A percentile compares a stretch with the other conserved stretches of the same genome.
phyloP scores from a whole-genome alignment of 2,113 vertebrate species.

The Salvator merianae region DNA sequence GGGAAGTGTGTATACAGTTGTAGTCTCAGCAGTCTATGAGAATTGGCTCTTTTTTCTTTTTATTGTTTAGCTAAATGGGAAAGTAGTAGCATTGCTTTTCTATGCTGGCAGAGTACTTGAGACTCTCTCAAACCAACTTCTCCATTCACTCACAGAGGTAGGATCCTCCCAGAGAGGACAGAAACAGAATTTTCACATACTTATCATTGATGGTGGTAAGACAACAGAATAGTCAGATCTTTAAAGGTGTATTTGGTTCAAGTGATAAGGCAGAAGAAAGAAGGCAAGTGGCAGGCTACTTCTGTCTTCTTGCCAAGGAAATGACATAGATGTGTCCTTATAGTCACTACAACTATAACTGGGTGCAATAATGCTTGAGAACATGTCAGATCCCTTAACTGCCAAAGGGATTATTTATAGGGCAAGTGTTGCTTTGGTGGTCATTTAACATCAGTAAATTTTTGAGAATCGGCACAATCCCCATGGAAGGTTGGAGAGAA shows the following conservation, averaged over 20 bases:
- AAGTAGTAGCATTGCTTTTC: background rate
- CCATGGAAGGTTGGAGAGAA: background rate
- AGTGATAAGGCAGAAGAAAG: too few species aligned
- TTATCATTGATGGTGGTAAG: background rate
- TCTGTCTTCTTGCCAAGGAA: too few species aligned
- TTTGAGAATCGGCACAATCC: background rate
- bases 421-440: background rate
- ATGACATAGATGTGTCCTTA: too few species aligned
- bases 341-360: too few species aligned
- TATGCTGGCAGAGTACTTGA: background rate
- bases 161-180: background rate
- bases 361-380: background rate
- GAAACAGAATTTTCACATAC: too few species aligned
- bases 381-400: background rate
- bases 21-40: background rate
- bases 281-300: too few species aligned
- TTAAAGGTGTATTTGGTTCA: background rate
- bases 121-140: background rate
- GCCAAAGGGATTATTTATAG: background rate
- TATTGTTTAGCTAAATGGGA: background rate
- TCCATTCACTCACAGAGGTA: background rate
- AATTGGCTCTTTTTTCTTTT: background rate
- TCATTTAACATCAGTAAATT: background rate
- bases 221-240: background rate
- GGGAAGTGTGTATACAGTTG: background rate